A percentile compares a stretch with the other conserved stretches of the same genome.
Conservation (phyloP, 1,140 invertebrate species). For the Heliothis virescens region DNA sequence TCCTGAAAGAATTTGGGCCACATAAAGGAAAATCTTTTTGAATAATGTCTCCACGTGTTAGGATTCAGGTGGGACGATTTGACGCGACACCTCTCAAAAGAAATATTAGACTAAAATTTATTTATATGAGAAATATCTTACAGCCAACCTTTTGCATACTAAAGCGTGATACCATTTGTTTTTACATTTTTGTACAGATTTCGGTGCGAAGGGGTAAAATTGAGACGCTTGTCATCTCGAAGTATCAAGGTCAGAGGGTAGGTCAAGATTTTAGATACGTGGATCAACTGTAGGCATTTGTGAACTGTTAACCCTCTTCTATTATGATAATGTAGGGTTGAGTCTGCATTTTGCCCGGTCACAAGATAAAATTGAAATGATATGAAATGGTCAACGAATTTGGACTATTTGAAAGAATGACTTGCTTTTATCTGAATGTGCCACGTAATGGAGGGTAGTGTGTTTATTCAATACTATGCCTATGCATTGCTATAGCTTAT, state of each 20-base stretch:
- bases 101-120: conserved; percentile 34
- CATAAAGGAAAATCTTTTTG: conserved; percentile 20
- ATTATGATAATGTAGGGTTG: conserved; percentile 2
- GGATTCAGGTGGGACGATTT: conserved; percentile 36
- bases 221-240: conserved; percentile 23
- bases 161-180: conserved; percentile 33
- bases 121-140: conserved; percentile 36
- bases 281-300: conserved; percentile 21
- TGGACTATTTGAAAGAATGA: background rate
- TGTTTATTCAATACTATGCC: too few relatives aligned
- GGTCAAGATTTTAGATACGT: conserved; percentile 9
- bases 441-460: too few relatives aligned
- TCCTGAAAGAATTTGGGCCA: background rate
- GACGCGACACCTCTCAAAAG: conserved; percentile 25
- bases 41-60: conserved; percentile 38
- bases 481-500: too few relatives aligned
- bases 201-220: conserved; percentile 4
- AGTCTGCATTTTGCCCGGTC: background rate
- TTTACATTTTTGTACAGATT: conserved; percentile 32
- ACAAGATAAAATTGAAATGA: background rate
- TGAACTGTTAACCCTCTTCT: conserved; percentile 9
- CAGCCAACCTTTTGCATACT: conserved; percentile 35
- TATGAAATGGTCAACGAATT: background rate
- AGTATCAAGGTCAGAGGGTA: conserved; percentile 2
- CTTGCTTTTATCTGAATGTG: too few relatives aligned